Percentiles rank a stretch among this genome's conserved stretches.
These are phyloP conservation scores for Aspidoscelis tigris DNA, from an alignment of 2,113 vertebrate species.

Conservation along the genomic window DNA sequence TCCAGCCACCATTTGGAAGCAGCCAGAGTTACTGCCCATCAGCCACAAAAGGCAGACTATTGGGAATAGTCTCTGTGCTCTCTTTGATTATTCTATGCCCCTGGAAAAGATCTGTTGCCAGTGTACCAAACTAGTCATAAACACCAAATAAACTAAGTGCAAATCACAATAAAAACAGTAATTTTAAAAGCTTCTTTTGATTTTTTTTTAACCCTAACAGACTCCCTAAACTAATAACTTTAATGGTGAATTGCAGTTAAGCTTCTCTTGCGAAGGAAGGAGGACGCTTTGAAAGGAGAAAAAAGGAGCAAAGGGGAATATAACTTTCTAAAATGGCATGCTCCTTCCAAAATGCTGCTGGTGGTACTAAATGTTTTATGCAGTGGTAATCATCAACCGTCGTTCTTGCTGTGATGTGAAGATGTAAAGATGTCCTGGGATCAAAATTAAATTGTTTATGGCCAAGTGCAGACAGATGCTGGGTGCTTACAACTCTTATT, in stretches of 20 bases:
- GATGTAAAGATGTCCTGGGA: slow-evolving; percentile 37
- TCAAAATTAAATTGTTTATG: slow-evolving; percentile 55
- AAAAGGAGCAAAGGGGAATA: background rate
- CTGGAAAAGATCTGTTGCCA: too few species aligned
- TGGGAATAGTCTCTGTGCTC: too few species aligned
- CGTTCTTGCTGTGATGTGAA: slow-evolving; percentile 49
- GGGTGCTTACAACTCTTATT: background rate
- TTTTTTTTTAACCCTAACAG: too few species aligned
- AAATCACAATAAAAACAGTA: too few species aligned
- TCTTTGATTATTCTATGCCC: too few species aligned
- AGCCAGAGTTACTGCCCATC: too few species aligned
- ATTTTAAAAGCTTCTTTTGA: too few species aligned
- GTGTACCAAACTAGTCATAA: too few species aligned
- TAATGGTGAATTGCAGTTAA: background rate
- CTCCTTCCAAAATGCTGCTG: slow-evolving; percentile 45
- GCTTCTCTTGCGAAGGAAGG: background rate
- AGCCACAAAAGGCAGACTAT: too few species aligned
- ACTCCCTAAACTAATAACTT: background rate
- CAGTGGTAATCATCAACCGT: slow-evolving; percentile 52
- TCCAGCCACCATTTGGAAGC: too few species aligned
- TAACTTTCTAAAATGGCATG: slow-evolving; percentile 5
- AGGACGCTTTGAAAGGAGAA: background rate
- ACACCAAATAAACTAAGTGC: too few species aligned
- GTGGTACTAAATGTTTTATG: slow-evolving; percentile 51
- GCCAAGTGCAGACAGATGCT: background rate